Conservation (phyloP, 2,888 invertebrate species). For the Lepidonotus clava region DNA sequence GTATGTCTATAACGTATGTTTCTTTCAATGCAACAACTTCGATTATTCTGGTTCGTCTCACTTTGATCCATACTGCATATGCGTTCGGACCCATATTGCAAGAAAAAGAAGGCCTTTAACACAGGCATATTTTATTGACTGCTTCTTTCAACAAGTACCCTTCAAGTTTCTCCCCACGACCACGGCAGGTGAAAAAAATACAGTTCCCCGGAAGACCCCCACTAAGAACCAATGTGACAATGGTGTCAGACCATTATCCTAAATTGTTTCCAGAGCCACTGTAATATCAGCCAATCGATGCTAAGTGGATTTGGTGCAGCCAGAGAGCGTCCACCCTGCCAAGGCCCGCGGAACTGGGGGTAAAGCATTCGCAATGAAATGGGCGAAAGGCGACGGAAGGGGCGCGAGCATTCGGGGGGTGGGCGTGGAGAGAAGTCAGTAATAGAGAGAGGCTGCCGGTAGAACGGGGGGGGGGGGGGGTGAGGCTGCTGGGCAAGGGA, state of each 20-base stretch:
- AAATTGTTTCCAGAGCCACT: conserved; percentile 24
- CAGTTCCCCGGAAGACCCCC: background rate
- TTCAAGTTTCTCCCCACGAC: background rate
- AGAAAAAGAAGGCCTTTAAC: too few species aligned
- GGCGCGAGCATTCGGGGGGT: background rate
- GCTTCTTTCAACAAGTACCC: background rate
- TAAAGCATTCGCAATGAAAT: too few species aligned
- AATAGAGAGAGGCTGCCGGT: background rate
- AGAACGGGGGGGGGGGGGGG: background rate
- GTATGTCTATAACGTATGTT: too few species aligned
- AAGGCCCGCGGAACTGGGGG: too few species aligned
- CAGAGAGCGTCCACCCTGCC: background rate
- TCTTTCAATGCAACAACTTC: too few species aligned
- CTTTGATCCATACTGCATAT: too few species aligned
- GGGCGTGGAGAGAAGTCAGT: background rate
- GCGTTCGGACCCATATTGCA: too few species aligned
- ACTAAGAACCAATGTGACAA: background rate
- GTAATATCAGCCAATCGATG: conserved; percentile 5
- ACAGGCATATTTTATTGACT: background rate
- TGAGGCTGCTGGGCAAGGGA: background rate
- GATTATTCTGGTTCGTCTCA: too few species aligned
- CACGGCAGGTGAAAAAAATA: background rate
- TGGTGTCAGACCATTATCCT: background rate
- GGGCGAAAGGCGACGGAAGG: background rate
- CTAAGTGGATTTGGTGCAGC: background rate